Base-by-base conservation (phyloP, 2,113 vertebrate species). In the Perccottus glenii region DNA sequence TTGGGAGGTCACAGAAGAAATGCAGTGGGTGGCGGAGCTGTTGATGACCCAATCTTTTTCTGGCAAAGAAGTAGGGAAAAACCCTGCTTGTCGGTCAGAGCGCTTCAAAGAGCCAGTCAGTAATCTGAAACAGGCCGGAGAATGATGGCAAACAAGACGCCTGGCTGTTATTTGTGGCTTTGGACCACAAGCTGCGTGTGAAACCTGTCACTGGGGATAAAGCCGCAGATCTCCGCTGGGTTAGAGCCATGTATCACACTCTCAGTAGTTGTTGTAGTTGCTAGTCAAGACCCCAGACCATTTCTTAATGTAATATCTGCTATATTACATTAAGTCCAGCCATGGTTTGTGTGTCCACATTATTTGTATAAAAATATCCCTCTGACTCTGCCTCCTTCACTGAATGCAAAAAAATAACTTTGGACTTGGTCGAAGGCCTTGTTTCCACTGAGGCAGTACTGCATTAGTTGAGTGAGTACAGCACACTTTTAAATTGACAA, bases 81-180 rank as follows among this genome's bases (percentile, higher is more conserved):
- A 86, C 81, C 85, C 82, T 73, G 79, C 64, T 38, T 78, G 79
- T 85, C 77, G 27, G 9, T 81, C 77, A 62, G 77, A 57, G 60
- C 57, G 64, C 90, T 85, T 91, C 87, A 91, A 89, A 90, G 83
- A 71, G 75, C 60, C 55, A 45, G 70, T 60, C 58, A 50, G 80
- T 86, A 87, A 91, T 85, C 49, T 77, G 82, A 90, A 82, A 80
- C 87, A 77, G 80, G 67, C 76, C 66, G 4, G 61, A 57, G 78
- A 66, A 85, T 61, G 78, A 75, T 65, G 77, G 80, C 71, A 77
- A 82, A 82, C 77, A 83, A 83, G 67, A 85, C 67, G 80, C 70
- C 82, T 78, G 76, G 70, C 69, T 84, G 84, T 85, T 86, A 89
- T 88, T 87, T 88, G 87, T 83, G 85, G 81, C 81, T 73, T 85